phyloP scores from a whole-genome alignment of 1,140 invertebrate genomes.

The Andrena cerasifolii region DNA sequence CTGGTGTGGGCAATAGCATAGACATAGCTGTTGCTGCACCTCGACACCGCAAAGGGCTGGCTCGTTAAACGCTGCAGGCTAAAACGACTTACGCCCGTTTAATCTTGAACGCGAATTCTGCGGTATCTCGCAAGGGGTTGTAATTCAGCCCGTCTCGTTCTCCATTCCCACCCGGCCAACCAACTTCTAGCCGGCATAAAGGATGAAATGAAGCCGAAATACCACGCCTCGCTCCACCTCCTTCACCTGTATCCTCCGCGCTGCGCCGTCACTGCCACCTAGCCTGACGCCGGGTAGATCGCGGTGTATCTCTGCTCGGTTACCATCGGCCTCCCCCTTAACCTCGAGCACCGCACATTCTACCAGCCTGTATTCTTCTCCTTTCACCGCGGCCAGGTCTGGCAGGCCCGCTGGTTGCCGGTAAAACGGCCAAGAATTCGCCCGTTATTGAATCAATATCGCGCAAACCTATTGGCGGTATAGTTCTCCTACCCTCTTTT shows the following conservation, averaged over 20 bases:
- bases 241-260: conserved; percentile 44
- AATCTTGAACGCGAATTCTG: conserved; percentile 82
- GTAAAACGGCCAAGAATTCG: conserved; percentile 72
- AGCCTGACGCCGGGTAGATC: conserved; percentile 3
- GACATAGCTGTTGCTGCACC: background rate
- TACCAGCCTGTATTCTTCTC: conserved; percentile 35
- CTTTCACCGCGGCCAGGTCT: conserved; percentile 46
- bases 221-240: conserved; percentile 69
- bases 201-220: conserved; percentile 80
- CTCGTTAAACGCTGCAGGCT: conserved; percentile 69
- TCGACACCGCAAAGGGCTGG: conserved; percentile 55
- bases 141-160: conserved; percentile 77
- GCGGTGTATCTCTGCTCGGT: conserved; percentile 29
- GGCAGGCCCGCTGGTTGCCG: conserved; percentile 36
- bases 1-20: conserved; percentile 7
- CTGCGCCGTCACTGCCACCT: conserved; percentile 38
- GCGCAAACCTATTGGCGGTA: conserved; percentile 73
- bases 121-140: conserved; percentile 81
- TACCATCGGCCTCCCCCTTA: conserved; percentile 44
- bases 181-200: conserved; percentile 57
- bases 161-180: conserved; percentile 31
- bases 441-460: conserved; percentile 80
- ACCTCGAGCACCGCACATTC: conserved; percentile 64
- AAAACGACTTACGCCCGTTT: conserved; percentile 80
- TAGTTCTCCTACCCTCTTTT: background rate